These are phyloP conservation scores for Drosophila eugracilis DNA, from an alignment of 1,140 invertebrate species.

Conservation along the genomic window DNA sequence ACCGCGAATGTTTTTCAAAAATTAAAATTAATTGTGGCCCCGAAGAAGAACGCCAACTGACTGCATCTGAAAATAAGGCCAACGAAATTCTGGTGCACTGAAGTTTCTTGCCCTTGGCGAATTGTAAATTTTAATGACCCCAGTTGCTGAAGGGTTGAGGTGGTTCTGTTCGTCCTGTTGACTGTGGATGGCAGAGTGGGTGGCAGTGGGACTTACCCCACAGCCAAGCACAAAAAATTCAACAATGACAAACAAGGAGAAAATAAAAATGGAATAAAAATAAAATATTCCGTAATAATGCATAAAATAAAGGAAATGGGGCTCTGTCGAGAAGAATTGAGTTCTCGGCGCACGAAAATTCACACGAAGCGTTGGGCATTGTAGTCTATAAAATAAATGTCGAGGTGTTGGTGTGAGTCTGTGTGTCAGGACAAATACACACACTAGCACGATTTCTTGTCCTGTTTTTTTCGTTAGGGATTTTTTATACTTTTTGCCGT, in stretches of 20 bases:
- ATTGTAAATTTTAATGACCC: conserved; percentile 69
- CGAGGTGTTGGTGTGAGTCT: background rate
- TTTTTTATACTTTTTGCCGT: conserved; percentile 3
- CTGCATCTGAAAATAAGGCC: conserved; percentile 19
- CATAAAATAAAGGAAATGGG: conserved; percentile 53
- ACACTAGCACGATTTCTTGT: conserved; percentile 3
- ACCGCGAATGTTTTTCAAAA: conserved; percentile 8
- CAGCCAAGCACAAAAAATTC: conserved; percentile 40
- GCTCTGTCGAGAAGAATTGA: conserved; percentile 34
- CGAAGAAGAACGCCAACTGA: conserved; percentile 1
- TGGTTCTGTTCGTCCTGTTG: too few relatives aligned
- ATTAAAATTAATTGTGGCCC: conserved; percentile 40
- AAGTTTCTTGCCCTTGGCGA: conserved; percentile 44
- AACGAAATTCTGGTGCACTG: conserved; percentile 19
- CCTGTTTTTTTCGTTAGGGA: conserved; percentile 29
- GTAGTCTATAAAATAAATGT: conserved; percentile 3
- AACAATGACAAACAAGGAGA: conserved; percentile 54
- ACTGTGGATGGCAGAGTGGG: background rate
- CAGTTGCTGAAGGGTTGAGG: conserved; percentile 33
- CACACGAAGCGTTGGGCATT: conserved; percentile 28
- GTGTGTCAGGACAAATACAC: background rate
- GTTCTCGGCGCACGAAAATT: conserved; percentile 45
- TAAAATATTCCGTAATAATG: conserved; percentile 51
- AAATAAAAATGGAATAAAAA: conserved; percentile 44
- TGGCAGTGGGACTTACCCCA: background rate